These are phyloP conservation scores for Drosophila ficusphila DNA, from an alignment of 1,140 invertebrate genomes.

Conservation along the genomic window DNA sequence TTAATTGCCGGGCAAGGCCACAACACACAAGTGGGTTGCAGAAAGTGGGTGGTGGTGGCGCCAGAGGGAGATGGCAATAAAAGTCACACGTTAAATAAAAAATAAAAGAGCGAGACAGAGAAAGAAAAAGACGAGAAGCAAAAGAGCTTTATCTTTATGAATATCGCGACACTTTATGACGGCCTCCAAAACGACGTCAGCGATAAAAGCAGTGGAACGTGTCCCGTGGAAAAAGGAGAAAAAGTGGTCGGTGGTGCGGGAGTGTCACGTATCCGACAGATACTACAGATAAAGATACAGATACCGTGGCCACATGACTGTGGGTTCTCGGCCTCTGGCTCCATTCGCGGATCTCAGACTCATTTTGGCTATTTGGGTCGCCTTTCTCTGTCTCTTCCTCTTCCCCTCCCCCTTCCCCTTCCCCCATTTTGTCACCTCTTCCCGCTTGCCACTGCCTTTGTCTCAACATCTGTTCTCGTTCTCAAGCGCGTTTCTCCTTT, in stretches of 20 bases:
- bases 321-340: not conserved
- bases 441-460: conserved; percentile 19
- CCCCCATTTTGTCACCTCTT: conserved; percentile 29
- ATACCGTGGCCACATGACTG: conserved; percentile 2
- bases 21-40: conserved; percentile 9
- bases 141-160: conserved; percentile 62
- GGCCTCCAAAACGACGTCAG: conserved; percentile 50
- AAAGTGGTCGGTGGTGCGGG: conserved; percentile 3
- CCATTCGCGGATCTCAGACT: not conserved
- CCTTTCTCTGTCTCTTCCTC: not conserved
- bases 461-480: conserved; percentile 13
- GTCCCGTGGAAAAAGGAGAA: conserved; percentile 35
- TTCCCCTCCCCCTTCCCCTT: not conserved
- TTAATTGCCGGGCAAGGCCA: conserved; percentile 48
- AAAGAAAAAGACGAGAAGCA: conserved; percentile 8
- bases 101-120: not conserved
- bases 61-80: conserved; percentile 22
- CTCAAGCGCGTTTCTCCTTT: conserved; percentile 14
- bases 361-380: conserved; percentile 4
- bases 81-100: conserved; percentile 15
- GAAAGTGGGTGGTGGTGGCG: not conserved
- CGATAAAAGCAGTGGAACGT: conserved; percentile 49
- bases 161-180: conserved; percentile 69
- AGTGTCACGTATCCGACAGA: conserved; percentile 53
- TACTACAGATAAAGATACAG: conserved; percentile 17